Evolutionary conservation across 2,888 invertebrate species (phyloP).

Genomic region (Aporophyla lueneburgensis): DNA sequence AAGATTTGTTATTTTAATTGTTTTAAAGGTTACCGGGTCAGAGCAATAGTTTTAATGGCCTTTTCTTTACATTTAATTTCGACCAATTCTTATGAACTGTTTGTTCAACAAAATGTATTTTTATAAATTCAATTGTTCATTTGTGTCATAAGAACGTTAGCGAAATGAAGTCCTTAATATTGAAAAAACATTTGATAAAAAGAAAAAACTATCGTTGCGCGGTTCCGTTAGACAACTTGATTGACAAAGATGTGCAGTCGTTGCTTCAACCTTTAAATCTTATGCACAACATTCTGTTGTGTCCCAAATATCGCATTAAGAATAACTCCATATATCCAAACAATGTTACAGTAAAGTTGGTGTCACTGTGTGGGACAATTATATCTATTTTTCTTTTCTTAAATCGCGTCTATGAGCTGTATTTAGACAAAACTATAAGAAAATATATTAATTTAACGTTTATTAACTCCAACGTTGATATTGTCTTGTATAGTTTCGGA

Average conservation of each 20-base stretch:
- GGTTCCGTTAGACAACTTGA: neutral
- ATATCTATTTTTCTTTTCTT: too few relatives aligned
- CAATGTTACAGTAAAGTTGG: neutral
- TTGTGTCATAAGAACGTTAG: neutral
- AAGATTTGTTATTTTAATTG: neutral
- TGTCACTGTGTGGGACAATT: neutral
- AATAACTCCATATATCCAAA: conserved; percentile 9
- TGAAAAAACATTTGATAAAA: neutral
- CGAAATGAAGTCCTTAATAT: conserved; percentile 7
- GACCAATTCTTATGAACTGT: neutral
- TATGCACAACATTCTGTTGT: neutral
- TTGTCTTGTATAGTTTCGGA: neutral
- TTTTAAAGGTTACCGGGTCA: neutral
- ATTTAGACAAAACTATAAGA: neutral
- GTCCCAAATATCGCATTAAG: conserved; percentile 13
- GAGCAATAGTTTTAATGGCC: conserved; percentile 10
- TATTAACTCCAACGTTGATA: neutral
- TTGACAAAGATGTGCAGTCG: conserved; percentile 42
- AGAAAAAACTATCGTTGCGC: neutral
- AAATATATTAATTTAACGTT: neutral
- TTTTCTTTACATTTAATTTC: conserved; percentile 16
- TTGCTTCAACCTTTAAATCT: conserved; percentile 22
- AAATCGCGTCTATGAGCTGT: neutral
- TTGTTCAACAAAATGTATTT: neutral
- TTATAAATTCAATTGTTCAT: conserved; percentile 10